Conservation (phyloP, 1,140 invertebrate species). For the Cotesia glomerata region DNA sequence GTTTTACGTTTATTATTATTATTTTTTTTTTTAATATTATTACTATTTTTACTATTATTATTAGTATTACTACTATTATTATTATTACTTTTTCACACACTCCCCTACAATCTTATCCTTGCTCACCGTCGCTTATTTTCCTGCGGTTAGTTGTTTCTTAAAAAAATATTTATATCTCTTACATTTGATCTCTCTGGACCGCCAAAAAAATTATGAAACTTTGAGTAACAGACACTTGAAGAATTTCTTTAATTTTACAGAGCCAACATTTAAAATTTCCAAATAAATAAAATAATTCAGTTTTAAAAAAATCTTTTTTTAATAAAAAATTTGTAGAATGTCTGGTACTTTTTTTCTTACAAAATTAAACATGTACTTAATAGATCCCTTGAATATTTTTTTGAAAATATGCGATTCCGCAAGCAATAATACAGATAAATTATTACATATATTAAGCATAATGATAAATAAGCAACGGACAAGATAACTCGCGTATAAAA, state of each 20-base stretch:
- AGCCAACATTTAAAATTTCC: too few species aligned
- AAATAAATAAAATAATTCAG: too few species aligned
- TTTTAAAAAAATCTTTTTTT: too few species aligned
- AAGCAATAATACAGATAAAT: not conserved
- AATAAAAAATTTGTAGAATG: too few species aligned
- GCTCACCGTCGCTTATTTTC: not conserved
- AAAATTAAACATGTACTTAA: too few species aligned
- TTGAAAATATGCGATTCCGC: not conserved
- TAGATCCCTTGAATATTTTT: not conserved
- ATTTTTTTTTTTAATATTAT: constrained; percentile 19
- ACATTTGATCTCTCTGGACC: too few species aligned
- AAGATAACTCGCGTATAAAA: not conserved
- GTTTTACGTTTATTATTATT: constrained; percentile 42
- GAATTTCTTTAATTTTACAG: too few species aligned
- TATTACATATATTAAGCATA: not conserved
- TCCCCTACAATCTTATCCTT: not conserved
- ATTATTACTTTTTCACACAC: constrained; percentile 28
- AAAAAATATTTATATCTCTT: too few species aligned
- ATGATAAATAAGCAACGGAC: not conserved
- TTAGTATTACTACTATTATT: constrained; percentile 17
- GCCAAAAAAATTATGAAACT: too few species aligned
- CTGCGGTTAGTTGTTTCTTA: too few species aligned
- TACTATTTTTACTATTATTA: constrained; percentile 7
- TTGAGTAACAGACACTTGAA: too few species aligned
- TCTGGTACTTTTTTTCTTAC: too few species aligned